Evolutionary conservation across 2,797 vertebrate genomes (phyloP).

Genomic region (Muscicapa comitata): DNA sequence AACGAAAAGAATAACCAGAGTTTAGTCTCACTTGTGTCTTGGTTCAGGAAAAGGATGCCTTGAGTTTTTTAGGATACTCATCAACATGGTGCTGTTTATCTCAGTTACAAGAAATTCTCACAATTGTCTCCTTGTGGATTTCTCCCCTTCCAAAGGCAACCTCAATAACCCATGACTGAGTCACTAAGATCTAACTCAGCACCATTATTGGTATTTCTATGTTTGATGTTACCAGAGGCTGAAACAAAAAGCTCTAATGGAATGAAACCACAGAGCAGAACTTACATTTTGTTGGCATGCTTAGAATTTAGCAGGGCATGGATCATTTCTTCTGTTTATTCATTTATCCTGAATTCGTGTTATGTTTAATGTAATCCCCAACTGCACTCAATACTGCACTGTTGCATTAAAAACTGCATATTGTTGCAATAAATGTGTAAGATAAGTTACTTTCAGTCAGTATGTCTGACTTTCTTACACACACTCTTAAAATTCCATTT

Average conservation of each 20-base stretch:
- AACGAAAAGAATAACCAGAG: neutral
- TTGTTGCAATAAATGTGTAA: neutral
- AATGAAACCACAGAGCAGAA: neutral
- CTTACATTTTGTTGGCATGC: neutral
- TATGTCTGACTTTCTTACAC: neutral
- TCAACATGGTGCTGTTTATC: neutral
- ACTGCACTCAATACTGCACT: neutral
- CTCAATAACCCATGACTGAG: neutral
- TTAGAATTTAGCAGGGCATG: neutral
- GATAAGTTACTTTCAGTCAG: neutral
- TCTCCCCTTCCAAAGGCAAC: neutral
- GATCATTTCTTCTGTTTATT: neutral
- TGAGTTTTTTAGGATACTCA: neutral
- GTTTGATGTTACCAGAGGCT: neutral
- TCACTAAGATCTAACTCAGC: neutral
- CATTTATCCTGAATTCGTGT: neutral
- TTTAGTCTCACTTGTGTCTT: neutral
- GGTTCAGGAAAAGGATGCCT: neutral
- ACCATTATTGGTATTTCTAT: neutral
- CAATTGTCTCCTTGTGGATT: neutral
- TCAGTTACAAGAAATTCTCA: neutral
- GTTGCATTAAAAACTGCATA: neutral
- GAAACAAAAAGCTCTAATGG: neutral
- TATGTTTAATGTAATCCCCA: neutral
- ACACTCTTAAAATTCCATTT: neutral